Evolutionary conservation across 2,797 vertebrate genomes (phyloP).

Genomic region (Sparus aurata): DNA sequence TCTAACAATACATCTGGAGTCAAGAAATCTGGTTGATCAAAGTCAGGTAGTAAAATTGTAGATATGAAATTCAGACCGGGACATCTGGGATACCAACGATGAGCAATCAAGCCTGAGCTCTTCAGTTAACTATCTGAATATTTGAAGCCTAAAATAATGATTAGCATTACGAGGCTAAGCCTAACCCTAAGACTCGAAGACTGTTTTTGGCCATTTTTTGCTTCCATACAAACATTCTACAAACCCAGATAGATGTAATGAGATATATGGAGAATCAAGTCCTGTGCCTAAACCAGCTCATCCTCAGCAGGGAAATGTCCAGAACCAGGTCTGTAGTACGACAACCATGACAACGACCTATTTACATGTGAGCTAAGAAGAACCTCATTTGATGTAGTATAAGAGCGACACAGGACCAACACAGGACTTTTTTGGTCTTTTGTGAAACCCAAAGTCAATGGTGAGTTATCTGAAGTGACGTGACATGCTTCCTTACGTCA

Average conservation of each 20-base stretch:
- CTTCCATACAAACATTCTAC: neutral
- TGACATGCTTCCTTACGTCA: no score
- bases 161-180: no score
- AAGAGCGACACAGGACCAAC: no score
- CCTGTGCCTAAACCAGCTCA: neutral
- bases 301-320: no score
- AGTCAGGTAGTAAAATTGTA: neutral
- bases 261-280: conserved; percentile 15
- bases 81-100: neutral
- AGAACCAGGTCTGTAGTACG: no score
- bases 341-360: no score
- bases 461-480: no score
- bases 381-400: no score
- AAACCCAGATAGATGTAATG: conserved; percentile 32
- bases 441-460: no score
- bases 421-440: no score
- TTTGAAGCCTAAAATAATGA: neutral
- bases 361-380: no score
- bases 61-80: neutral
- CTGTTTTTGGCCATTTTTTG: accelerated
- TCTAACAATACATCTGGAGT: neutral
- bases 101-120: neutral
- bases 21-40: neutral
- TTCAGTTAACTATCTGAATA: neutral
- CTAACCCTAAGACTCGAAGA: neutral